Evolutionary conservation across 2,113 vertebrate species (phyloP).

Genomic region (Notothenia coriiceps): DNA sequence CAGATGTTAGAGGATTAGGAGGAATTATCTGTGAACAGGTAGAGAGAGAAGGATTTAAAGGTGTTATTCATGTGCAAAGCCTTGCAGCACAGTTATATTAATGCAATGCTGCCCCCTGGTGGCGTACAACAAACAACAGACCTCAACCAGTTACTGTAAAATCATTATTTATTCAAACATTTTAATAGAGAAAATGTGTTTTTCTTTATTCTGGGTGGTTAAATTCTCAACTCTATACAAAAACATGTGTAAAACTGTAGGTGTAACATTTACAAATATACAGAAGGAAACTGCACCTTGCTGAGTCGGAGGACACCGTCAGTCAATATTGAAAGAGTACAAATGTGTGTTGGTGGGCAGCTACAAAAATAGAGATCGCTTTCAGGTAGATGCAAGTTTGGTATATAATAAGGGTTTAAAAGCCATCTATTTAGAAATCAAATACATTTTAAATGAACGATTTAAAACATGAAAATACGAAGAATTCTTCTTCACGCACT

Average conservation of each 20-base stretch:
- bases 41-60: constrained; percentile 36
- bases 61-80: constrained; percentile 26
- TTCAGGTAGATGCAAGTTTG: constrained; percentile 67
- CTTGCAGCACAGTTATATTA: not conserved
- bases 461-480: constrained; percentile 18
- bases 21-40: constrained; percentile 53
- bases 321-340: constrained; percentile 93
- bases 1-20: constrained; percentile 59
- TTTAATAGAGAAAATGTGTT: constrained; percentile 71
- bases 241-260: constrained; percentile 95
- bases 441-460: constrained; percentile 25
- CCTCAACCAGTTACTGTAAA: constrained; percentile 58
- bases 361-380: constrained; percentile 76
- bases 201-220: constrained; percentile 88
- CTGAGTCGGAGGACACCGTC: constrained; percentile 79
- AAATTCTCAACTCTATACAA: constrained; percentile 98
- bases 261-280: constrained; percentile 99
- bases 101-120: no score
- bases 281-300: constrained; percentile 83
- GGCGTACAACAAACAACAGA: not conserved
- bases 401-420: constrained; percentile 55
- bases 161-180: constrained; percentile 77
- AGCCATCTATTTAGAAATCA: constrained; percentile 40
- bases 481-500: constrained; percentile 29
- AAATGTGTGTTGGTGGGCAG: constrained; percentile 83